Conservation (phyloP, 1,140 invertebrate species). For the Holotrichia oblita region DNA sequence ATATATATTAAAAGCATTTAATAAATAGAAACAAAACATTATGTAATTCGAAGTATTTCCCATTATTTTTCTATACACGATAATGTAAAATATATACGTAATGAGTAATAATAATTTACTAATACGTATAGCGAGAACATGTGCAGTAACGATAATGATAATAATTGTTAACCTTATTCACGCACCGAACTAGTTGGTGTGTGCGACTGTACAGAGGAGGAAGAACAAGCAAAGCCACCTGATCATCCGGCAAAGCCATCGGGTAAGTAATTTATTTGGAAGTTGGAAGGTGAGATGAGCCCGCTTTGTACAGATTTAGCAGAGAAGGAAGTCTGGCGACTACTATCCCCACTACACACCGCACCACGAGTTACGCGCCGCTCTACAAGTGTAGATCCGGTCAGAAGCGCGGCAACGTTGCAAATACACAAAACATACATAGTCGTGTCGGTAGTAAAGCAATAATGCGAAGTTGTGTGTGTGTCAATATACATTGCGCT, state of each 20-base stretch:
- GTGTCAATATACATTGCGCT: not conserved
- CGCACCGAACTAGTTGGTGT: not conserved
- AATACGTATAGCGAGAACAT: no score
- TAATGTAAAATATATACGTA: no score
- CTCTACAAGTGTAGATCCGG: conserved; percentile 55
- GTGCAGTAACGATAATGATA: not conserved
- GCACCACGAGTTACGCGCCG: conserved; percentile 34
- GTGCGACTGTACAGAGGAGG: not conserved
- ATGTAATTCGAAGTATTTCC: no score
- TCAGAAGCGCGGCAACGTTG: conserved; percentile 49
- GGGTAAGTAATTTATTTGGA: conserved; percentile 38
- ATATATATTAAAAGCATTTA: no score
- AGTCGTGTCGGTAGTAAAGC: conserved; percentile 11
- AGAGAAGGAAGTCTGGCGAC: conserved; percentile 43
- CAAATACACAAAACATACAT: conserved; percentile 31
- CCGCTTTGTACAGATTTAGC: conserved; percentile 41
- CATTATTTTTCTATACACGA: no score
- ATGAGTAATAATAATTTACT: not conserved
- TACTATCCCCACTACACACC: conserved; percentile 35
- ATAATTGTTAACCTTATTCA: not conserved
- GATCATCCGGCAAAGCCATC: conserved; percentile 24
- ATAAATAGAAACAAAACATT: no score
- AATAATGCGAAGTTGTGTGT: conserved; percentile 29
- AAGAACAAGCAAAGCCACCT: conserved; percentile 24
- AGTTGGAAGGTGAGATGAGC: conserved; percentile 36